These are phyloP conservation scores for Dromius quadrimaculatus DNA, from an alignment of 2,888 invertebrate species.

Conservation along the genomic window DNA sequence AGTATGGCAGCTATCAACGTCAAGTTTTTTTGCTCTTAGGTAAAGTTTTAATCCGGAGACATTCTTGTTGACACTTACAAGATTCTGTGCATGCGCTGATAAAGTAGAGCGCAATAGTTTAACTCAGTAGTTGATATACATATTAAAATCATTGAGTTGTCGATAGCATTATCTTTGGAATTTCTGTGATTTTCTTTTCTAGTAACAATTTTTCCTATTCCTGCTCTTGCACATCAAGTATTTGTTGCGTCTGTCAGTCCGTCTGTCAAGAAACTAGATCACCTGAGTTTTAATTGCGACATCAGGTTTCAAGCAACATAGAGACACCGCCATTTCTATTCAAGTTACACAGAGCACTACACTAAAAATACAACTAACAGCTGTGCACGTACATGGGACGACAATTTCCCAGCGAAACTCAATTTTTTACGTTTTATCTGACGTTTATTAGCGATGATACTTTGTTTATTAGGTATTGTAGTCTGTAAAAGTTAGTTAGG, in stretches of 20 bases:
- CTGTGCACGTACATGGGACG: slow-evolving; percentile 1
- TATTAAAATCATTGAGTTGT: no score
- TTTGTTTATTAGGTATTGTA: slow-evolving; percentile 21
- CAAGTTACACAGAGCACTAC: background rate
- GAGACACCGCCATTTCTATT: no score
- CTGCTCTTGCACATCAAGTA: background rate
- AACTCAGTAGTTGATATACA: no score
- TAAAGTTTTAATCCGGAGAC: no score
- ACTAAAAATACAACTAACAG: slow-evolving; percentile 12
- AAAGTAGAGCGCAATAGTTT: no score
- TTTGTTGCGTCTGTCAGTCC: slow-evolving; percentile 3
- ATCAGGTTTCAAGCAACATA: background rate
- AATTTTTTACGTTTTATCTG: background rate
- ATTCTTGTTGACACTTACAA: no score
- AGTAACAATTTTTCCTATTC: background rate
- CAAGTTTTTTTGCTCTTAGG: no score
- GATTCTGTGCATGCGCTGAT: no score
- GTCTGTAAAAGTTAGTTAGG: background rate
- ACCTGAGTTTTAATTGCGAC: slow-evolving; percentile 31
- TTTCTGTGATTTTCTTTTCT: no score
- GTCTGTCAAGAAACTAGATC: slow-evolving; percentile 32
- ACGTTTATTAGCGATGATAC: background rate
- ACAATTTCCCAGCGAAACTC: background rate
- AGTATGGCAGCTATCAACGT: no score
- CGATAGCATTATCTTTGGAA: no score